Conservation (phyloP, 2,888 invertebrate genomes). For the Zygothrica quintamaculata region DNA sequence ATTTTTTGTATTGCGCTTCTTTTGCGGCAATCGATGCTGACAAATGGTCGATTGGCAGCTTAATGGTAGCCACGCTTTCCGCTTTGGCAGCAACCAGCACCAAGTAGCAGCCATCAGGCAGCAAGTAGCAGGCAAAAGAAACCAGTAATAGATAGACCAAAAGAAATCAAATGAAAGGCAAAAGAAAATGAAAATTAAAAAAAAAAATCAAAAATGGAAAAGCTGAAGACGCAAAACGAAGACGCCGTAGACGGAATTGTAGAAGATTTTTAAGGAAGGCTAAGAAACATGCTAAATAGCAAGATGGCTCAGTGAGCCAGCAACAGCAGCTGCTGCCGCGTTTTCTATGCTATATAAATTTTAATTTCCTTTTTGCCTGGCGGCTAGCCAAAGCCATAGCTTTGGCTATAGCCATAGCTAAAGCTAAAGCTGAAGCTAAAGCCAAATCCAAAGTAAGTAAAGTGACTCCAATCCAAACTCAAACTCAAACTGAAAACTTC, state of each 20-base stretch:
- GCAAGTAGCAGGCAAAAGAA: not conserved
- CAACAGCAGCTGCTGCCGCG: conserved; percentile 57
- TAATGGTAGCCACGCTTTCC: conserved; percentile 72
- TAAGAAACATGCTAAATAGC: conserved; percentile 69
- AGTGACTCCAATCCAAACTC: conserved; percentile 36
- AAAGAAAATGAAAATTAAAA: no score
- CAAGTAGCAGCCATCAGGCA: not conserved
- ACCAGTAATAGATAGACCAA: conserved; percentile 2
- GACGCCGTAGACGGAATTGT: not conserved
- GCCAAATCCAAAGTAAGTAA: conserved; percentile 38
- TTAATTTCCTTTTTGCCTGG: conserved; percentile 71
- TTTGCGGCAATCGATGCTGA: conserved; percentile 63
- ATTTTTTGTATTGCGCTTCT: conserved; percentile 12
- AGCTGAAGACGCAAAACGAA: no score
- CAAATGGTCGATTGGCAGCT: conserved; percentile 78
- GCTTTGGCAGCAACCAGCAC: conserved; percentile 49
- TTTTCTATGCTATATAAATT: conserved; percentile 69
- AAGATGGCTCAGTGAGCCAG: conserved; percentile 47
- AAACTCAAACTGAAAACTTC: conserved; percentile 16
- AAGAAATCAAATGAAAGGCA: no score
- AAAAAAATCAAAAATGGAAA: conserved; percentile 1
- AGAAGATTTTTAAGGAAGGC: conserved; percentile 24
- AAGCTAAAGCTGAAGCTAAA: conserved; percentile 23
- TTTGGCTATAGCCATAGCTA: conserved; percentile 43
- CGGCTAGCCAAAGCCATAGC: conserved; percentile 52